These are phyloP conservation scores for Temnothorax nylanderi DNA, from an alignment of 1,140 invertebrate species.

Conservation along the genomic window DNA sequence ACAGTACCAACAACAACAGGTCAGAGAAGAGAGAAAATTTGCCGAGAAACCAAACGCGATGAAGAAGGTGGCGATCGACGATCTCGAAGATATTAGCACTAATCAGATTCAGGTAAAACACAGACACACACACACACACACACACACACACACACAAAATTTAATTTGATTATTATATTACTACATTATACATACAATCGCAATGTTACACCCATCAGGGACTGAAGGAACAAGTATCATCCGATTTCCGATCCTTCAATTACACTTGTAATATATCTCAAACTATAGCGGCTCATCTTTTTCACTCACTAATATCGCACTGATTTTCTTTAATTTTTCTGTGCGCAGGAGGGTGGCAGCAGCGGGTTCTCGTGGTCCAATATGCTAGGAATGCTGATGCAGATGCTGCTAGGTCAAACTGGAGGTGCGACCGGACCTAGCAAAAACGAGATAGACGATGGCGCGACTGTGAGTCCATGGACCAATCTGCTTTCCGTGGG, in stretches of 20 bases:
- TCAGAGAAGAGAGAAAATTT: slow-evolving; percentile 90
- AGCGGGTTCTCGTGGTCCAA: slow-evolving; percentile 94
- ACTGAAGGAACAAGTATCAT: neutral
- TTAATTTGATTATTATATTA: neutral
- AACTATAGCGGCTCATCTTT: neutral
- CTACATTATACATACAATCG: neutral
- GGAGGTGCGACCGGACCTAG: slow-evolving; percentile 89
- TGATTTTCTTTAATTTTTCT: neutral
- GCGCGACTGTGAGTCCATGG: slow-evolving; percentile 91
- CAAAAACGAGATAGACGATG: slow-evolving; percentile 91
- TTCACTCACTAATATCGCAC: neutral
- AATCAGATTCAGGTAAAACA: slow-evolving; percentile 90
- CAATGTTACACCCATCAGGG: neutral
- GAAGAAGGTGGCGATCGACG: slow-evolving; percentile 94
- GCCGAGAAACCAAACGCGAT: slow-evolving; percentile 94
- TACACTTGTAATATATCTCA: neutral
- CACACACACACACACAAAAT: neutral
- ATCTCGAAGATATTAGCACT: slow-evolving; percentile 92
- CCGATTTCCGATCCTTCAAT: neutral
- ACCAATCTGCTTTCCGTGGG: slow-evolving; percentile 93
- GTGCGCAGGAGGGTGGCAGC: slow-evolving; percentile 86
- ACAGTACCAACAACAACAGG: slow-evolving; percentile 85
- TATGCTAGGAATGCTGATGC: slow-evolving; percentile 94
- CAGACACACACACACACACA: neutral
- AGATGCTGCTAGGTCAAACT: slow-evolving; percentile 91